Percentiles rank a stretch among this genome's conserved stretches.
Evolutionary conservation across 2,113 vertebrate species (phyloP).

Genomic region (Chiloscyllium plagiosum): DNA sequence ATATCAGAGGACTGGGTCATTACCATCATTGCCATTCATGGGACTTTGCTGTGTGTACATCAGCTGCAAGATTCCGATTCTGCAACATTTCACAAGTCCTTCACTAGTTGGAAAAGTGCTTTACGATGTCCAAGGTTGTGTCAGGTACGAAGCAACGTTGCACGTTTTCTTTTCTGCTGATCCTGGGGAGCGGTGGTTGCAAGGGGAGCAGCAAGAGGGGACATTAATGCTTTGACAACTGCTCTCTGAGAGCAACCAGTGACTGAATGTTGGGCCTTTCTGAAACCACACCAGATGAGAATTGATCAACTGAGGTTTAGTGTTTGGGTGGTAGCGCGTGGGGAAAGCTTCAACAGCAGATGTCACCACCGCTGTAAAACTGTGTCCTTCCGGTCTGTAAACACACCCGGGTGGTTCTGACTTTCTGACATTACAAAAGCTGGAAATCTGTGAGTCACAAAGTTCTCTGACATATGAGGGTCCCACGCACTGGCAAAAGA

Average conservation of each 20-base stretch:
- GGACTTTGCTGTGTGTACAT: no score
- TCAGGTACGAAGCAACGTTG: neutral
- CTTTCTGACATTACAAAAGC: constrained; percentile 7
- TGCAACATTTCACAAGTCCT: neutral
- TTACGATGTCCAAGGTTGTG: neutral
- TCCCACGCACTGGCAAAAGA: neutral
- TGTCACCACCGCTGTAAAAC: neutral
- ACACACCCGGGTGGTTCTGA: neutral
- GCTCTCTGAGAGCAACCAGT: neutral
- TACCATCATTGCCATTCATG: no score
- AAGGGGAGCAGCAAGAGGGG: neutral
- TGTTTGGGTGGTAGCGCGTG: neutral
- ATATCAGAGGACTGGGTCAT: no score
- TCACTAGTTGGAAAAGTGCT: no score
- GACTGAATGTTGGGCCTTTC: neutral
- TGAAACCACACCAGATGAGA: neutral
- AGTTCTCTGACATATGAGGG: neutral
- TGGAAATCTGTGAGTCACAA: neutral
- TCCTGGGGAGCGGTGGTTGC: no score
- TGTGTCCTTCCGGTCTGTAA: neutral
- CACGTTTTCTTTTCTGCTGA: no score
- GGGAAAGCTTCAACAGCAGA: neutral
- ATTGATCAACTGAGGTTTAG: neutral
- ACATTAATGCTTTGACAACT: neutral
- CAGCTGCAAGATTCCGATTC: neutral